A percentile compares a stretch with the other conserved stretches of the same genome.
Conservation (phyloP, 37 sponge, comb jelly and placozoan species). For the Geodia barretti region DNA sequence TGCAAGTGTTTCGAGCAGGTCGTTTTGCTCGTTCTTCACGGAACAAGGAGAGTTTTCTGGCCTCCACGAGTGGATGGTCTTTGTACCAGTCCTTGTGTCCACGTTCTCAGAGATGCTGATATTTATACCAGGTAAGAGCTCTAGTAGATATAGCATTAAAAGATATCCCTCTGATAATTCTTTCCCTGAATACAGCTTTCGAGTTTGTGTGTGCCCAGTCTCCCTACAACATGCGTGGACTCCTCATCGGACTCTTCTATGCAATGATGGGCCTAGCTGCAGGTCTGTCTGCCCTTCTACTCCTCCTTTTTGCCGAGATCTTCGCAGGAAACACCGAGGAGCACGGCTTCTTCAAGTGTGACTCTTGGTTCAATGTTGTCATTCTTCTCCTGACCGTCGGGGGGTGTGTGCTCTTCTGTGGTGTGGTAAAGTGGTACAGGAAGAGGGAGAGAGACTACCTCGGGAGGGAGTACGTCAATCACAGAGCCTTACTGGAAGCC, state of each 20-base stretch:
- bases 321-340: background rate
- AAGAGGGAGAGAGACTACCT: conserved; percentile 16
- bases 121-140: conserved; percentile 1
- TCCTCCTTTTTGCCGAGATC: background rate
- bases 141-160: background rate
- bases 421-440: conserved; percentile 1
- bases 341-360: background rate
- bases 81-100: background rate
- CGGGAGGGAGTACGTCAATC: background rate
- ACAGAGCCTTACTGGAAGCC: background rate
- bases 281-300: conserved; percentile 6
- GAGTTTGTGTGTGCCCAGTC: conserved; percentile 70
- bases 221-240: conserved; percentile 53
- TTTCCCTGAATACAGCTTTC: conserved; percentile 8
- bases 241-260: conserved; percentile 54
- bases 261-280: conserved; percentile 14
- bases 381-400: background rate
- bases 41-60: background rate
- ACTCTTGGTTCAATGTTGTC: background rate
- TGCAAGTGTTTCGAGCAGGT: background rate
- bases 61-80: background rate
- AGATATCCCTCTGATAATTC: background rate
- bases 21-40: conserved; percentile 14
- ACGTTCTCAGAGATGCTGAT: conserved; percentile 27
- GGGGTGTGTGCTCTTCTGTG: background rate